These are phyloP conservation scores for Cydia pomonella DNA, from an alignment of 1,140 invertebrate species.

Conservation along the genomic window DNA sequence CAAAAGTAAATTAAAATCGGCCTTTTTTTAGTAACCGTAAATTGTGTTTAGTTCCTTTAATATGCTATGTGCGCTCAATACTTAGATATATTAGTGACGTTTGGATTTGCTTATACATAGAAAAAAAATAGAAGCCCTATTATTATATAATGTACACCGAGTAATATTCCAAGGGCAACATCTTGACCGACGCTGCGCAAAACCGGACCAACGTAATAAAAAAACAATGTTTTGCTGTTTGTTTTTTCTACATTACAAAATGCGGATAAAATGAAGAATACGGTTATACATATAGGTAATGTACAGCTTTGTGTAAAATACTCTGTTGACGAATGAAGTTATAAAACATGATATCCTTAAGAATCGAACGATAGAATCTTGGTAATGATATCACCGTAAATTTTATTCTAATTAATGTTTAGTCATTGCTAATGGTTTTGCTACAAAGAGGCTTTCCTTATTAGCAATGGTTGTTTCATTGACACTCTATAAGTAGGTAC, in stretches of 20 bases:
- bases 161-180: conserved; percentile 21
- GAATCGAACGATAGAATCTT: not conserved
- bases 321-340: not conserved
- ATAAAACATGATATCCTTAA: not conserved
- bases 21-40: too few species aligned
- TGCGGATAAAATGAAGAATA: not conserved
- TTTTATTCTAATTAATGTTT: not conserved
- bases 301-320: not conserved
- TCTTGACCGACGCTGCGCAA: conserved; percentile 12
- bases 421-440: conserved; percentile 8
- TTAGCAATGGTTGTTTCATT: conserved; percentile 12
- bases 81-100: not conserved
- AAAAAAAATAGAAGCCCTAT: not conserved
- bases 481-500: not conserved
- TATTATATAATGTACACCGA: conserved; percentile 15
- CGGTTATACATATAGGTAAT: not conserved
- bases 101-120: not conserved
- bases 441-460: not conserved
- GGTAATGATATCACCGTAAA: conserved; percentile 1
- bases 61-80: too few species aligned
- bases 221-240: conserved; percentile 12
- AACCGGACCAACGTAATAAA: conserved; percentile 23
- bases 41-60: too few species aligned
- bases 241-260: not conserved
- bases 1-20: too few species aligned